These are phyloP conservation scores for Thysanoteuthis rhombus DNA, from an alignment of 2,888 invertebrate genomes.

Conservation along the genomic window DNA sequence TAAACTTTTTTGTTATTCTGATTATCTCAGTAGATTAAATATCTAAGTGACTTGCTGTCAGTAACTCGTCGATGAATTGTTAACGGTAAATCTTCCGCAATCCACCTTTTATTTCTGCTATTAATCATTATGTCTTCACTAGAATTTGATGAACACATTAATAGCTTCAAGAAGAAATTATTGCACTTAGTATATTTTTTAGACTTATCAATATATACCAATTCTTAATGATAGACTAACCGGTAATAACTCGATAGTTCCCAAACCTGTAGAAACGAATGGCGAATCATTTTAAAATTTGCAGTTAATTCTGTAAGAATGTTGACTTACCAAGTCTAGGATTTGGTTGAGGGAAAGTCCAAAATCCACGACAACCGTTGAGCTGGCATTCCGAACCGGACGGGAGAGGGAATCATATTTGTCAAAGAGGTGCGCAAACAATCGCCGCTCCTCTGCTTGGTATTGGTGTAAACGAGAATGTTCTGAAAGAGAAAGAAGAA, in stretches of 20 bases:
- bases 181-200: too few relatives aligned
- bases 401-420: constrained; percentile 56
- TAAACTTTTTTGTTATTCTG: too few relatives aligned
- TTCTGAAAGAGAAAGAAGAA: neutral
- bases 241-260: neutral
- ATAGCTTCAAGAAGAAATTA: too few relatives aligned
- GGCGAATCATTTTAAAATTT: neutral
- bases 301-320: neutral
- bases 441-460: constrained; percentile 47
- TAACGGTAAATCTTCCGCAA: too few relatives aligned
- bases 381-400: constrained; percentile 55
- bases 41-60: too few relatives aligned
- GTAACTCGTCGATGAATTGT: too few relatives aligned
- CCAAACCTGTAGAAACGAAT: neutral
- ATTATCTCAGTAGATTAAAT: too few relatives aligned
- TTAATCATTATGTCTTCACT: too few relatives aligned
- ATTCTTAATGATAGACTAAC: too few relatives aligned
- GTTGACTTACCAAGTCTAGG: constrained; percentile 55
- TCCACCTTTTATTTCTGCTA: too few relatives aligned
- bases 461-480: constrained; percentile 22
- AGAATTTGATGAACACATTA: too few relatives aligned
- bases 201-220: too few relatives aligned
- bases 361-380: constrained; percentile 53
- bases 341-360: constrained; percentile 59
- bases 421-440: constrained; percentile 52